Evolutionary conservation across 2,888 invertebrate species (phyloP).

Genomic region (Trachelus tabidus): DNA sequence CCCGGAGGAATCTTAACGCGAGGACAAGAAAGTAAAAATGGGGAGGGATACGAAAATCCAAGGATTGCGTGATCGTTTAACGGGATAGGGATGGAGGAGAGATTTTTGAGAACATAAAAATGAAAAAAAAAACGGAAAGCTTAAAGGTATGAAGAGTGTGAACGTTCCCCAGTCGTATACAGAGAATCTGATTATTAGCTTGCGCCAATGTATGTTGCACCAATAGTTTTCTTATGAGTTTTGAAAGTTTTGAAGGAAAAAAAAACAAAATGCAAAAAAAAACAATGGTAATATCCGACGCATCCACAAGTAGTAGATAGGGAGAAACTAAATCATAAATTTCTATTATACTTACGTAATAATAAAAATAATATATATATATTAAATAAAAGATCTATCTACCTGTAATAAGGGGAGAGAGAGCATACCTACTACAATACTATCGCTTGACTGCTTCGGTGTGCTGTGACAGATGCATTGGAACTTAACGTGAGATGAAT

Average conservation of each 20-base stretch:
- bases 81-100: background rate
- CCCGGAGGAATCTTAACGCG: background rate
- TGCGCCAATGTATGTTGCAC: slow-evolving; percentile 23
- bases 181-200: slow-evolving; percentile 16
- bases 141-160: background rate
- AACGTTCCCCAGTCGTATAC: background rate
- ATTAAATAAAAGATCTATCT: slow-evolving; percentile 24
- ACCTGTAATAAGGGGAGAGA: slow-evolving; percentile 21
- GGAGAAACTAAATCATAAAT: slow-evolving; percentile 24
- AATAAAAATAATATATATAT: slow-evolving; percentile 34
- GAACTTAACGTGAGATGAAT: slow-evolving; percentile 6
- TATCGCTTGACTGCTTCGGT: slow-evolving; percentile 32
- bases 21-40: background rate
- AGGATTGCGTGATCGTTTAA: background rate
- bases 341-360: slow-evolving; percentile 46
- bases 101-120: background rate
- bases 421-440: slow-evolving; percentile 12
- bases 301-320: slow-evolving; percentile 24
- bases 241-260: slow-evolving; percentile 12
- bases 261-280: slow-evolving; percentile 7
- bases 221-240: slow-evolving; percentile 26
- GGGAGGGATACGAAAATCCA: background rate
- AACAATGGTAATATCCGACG: slow-evolving; percentile 11
- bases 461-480: slow-evolving; percentile 36
- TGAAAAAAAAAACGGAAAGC: background rate